Evolutionary conservation across 1,140 invertebrate species (phyloP).

Genomic region (Drosophila pallidifrons): DNA sequence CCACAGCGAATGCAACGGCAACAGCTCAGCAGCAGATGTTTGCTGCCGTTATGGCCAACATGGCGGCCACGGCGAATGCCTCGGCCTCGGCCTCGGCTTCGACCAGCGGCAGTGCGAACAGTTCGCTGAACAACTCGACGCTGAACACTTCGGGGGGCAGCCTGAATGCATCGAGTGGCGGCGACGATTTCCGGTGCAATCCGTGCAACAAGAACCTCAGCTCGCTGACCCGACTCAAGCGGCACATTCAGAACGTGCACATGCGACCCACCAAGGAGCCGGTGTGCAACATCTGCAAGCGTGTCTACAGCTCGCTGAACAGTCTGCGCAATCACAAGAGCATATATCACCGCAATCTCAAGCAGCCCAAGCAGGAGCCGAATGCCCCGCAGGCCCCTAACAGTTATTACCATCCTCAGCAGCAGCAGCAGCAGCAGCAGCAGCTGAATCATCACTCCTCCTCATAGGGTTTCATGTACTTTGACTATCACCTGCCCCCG

Average conservation of each 20-base stretch:
- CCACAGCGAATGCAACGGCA: constrained; percentile 58
- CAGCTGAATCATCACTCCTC: constrained; percentile 77
- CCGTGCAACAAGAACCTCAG: constrained; percentile 95
- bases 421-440: constrained; percentile 1
- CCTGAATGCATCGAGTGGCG: constrained; percentile 85
- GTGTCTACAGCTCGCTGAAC: constrained; percentile 94
- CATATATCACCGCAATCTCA: constrained; percentile 92
- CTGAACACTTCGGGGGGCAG: constrained; percentile 84
- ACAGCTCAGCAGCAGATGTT: constrained; percentile 76
- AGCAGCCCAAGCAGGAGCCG: constrained; percentile 86
- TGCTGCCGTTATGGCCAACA: constrained; percentile 77
- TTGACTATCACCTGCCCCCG: constrained; percentile 65
- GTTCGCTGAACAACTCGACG: constrained; percentile 56
- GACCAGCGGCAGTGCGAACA: constrained; percentile 46
- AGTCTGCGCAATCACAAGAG: constrained; percentile 95
- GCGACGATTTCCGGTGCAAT: constrained; percentile 93
- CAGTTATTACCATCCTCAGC: constrained; percentile 67
- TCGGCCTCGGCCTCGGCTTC: constrained; percentile 49
- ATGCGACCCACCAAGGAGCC: constrained; percentile 93
- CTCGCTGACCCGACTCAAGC: constrained; percentile 92
- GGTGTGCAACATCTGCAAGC: constrained; percentile 94
- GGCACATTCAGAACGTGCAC: constrained; percentile 94
- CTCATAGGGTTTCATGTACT: constrained; percentile 84
- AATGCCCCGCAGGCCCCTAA: constrained; percentile 47
- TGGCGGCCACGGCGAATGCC: constrained; percentile 63